Evolutionary conservation across 2,888 invertebrate species (phyloP).

Genomic region (Apamea epomidion): DNA sequence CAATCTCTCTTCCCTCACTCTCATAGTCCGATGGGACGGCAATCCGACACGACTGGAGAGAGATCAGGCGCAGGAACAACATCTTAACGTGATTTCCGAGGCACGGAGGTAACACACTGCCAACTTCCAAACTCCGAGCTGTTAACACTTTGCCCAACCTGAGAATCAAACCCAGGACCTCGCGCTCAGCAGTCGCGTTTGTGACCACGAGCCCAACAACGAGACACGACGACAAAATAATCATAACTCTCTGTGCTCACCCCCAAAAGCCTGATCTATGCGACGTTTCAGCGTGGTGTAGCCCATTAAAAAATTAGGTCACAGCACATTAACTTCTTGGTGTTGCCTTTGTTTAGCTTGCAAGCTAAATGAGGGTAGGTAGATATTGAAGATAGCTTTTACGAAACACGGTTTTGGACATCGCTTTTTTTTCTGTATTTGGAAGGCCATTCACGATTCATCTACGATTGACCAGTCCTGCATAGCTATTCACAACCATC

Average conservation of each 20-base stretch:
- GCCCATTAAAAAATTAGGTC: constrained; percentile 58
- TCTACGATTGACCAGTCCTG: background rate
- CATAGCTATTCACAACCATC: too few species aligned
- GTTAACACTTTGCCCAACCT: too few species aligned
- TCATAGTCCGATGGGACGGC: too few species aligned
- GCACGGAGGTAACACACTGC: too few species aligned
- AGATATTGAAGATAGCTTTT: constrained; percentile 1
- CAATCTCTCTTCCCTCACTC: too few species aligned
- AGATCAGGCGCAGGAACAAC: too few species aligned
- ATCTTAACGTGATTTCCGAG: too few species aligned
- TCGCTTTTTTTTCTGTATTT: background rate
- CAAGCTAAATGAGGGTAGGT: background rate
- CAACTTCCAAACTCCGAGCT: too few species aligned
- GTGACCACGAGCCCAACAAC: background rate
- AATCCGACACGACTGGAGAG: too few species aligned
- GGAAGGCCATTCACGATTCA: background rate
- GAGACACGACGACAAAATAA: background rate
- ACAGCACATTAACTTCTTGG: constrained; percentile 39
- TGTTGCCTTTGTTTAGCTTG: constrained; percentile 45
- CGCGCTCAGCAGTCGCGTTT: too few species aligned
- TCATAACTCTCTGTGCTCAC: background rate
- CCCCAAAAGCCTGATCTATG: constrained; percentile 9
- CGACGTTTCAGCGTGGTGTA: constrained; percentile 6
- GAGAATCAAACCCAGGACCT: too few species aligned
- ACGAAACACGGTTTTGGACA: background rate